Evolutionary conservation across 2,888 invertebrate genomes (phyloP), one percentile per base, ranked within the genome.

Genomic region (Agonopterix arenella): DNA sequence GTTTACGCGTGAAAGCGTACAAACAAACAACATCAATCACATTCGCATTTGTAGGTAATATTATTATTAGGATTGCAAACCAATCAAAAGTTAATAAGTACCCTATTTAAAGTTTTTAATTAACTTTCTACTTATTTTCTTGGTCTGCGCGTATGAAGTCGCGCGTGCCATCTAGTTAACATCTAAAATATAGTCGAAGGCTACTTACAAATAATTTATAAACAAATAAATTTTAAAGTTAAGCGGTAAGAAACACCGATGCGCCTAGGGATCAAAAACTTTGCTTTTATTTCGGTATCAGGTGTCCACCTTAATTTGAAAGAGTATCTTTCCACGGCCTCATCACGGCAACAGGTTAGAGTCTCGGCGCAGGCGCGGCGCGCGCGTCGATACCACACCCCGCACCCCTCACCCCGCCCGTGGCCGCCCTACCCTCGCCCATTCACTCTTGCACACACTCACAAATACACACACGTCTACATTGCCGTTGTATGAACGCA

Each of bases 321-420:
- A 80, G 80, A 80, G 85, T 85, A 85, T 79, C 73, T 85, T 86
- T 86, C 85, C 86, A 84, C 72, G 83, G 80, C 75, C 79, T 84
- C 28, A 28, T 28, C 69, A 73, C 80, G 79, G 86, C 88, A 89
- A 89, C 88, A 89, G 86, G 88, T 89, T 84, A 74, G 66, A 57
- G 60, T 61, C 63, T 66, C 68, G 62, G 80, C 85, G 85, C 85
- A 83, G 67, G 85, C 85, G 88, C 76, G 81, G 73, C 80, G 75
- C 66, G 70, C 81, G 74, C 79, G 84, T 85, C 88, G 80, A 84
- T 84, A 84, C 83, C 80, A 62, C 80, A 52, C 67, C 74, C 72
- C 64, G 68, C 60, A 64, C 59, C 62, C 62, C 61, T 59, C 67
- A 57, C 60, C 52, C 59, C 59, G 57, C 66, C 72, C 66, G 62